Evolutionary conservation across 2,888 invertebrate species (phyloP), one percentile per base, ranked within the genome.

Genomic region (Linyphia triangularis): DNA sequence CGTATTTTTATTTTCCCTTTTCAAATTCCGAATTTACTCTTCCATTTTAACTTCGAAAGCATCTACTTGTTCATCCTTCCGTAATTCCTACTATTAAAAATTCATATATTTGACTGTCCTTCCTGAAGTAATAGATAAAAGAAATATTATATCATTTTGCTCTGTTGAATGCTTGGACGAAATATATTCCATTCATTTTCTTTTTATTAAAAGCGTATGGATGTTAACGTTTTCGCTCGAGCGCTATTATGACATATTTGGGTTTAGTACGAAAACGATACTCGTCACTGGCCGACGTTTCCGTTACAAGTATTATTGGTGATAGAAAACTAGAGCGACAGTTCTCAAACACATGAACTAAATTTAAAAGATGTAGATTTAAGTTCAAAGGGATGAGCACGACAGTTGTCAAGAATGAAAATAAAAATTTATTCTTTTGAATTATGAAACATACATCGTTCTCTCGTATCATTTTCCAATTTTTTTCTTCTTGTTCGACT

Each of bases 221-320:
- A 26, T 22, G 30, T 63, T 24, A 63, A 26, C 24, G 63, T 77
- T 77, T 77, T 40, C 63, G 37, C 26, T 61, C 40, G 22, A 40
- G 24, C 63, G n/a, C 37, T 37, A 22, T 13, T 63, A 67, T 69
- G 81, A 69, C 81, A 81, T 67, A 81, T 81, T 67, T 67, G 33
- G 81, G 81, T 69, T 81, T 81, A 81, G 37, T 3, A 69, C 69
- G 69, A 24, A 69, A 51, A 81, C 24, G 43, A 79, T 81, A 57
- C 30, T 69, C 57, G 57, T 57, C 81, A 57, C 63, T 4, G 69
- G 81, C 69, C 81, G 69, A 33, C 26, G 51, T 81, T 81, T 81
- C 81, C 69, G 67, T 69, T 78, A 37, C 37, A 16, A 61, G 33
- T 73, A 59, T 73, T 78, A 78, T 67, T 43, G 67, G 67, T 9